A percentile compares a stretch with the other conserved stretches of the same genome.
phyloP scores from a whole-genome alignment of 2,113 vertebrate genomes.

The Pachypanchax playfairii region DNA sequence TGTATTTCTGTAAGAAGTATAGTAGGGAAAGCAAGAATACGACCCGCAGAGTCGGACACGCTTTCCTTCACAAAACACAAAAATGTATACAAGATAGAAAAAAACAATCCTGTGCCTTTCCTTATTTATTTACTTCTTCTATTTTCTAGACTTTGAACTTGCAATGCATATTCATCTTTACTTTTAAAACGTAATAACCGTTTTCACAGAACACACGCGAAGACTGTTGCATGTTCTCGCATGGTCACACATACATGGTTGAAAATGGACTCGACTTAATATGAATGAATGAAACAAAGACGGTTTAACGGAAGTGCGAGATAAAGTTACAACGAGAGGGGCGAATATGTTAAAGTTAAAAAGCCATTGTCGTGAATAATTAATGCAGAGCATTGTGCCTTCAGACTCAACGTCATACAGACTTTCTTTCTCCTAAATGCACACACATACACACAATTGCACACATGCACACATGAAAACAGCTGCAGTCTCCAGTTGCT shows the following conservation, averaged over 20 bases:
- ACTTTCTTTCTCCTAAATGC: conserved; percentile 22
- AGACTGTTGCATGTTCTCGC: background rate
- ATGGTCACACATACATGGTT: conserved; percentile 1
- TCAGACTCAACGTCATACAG: conserved; percentile 55
- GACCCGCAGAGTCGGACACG: conserved; percentile 7
- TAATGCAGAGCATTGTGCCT: conserved; percentile 70
- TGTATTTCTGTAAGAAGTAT: too few relatives aligned
- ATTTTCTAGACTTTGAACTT: conserved; percentile 22
- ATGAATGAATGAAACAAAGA: conserved; percentile 29
- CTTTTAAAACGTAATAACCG: conserved; percentile 55
- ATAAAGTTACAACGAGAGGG: conserved; percentile 44
- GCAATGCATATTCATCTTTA: conserved; percentile 13
- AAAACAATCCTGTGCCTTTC: conserved; percentile 33
- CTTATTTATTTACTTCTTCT: background rate
- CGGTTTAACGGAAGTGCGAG: conserved; percentile 46
- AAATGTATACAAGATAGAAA: background rate
- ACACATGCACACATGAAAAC: conserved; percentile 40
- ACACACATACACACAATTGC: conserved; percentile 18
- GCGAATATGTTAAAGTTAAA: conserved; percentile 71
- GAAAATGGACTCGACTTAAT: conserved; percentile 16
- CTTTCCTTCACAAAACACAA: background rate
- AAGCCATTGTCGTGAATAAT: conserved; percentile 77
- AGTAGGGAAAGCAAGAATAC: conserved; percentile 25
- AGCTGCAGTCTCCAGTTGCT: conserved; percentile 71
- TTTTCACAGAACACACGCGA: conserved; percentile 5